A percentile compares a stretch with the other conserved stretches of the same genome.
Conservation (phyloP, 1,140 invertebrate species). For the Triops longicaudatus region DNA sequence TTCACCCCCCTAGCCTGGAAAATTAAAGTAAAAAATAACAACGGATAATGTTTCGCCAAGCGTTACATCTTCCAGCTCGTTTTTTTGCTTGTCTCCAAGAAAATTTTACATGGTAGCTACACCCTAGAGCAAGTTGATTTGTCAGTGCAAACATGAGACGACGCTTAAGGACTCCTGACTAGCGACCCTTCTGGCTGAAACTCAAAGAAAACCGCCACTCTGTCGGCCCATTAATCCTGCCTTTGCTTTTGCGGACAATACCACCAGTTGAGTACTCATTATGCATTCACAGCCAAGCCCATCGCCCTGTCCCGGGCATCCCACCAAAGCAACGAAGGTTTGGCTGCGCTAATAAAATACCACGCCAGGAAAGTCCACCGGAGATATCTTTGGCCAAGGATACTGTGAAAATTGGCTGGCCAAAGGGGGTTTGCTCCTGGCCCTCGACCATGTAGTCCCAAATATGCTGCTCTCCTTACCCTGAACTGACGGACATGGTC, state of each 20-base stretch:
- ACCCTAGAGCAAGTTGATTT: conserved; percentile 6
- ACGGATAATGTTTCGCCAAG: background rate
- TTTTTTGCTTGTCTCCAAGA: background rate
- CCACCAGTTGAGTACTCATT: conserved; percentile 2
- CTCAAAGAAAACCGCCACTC: conserved; percentile 1
- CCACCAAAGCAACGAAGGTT: background rate
- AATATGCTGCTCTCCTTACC: background rate
- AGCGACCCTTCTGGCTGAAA: background rate
- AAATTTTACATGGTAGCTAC: background rate
- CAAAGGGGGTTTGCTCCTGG: background rate
- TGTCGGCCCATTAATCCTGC: background rate
- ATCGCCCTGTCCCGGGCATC: background rate
- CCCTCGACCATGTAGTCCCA: background rate
- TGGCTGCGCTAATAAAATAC: background rate
- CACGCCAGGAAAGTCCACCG: background rate
- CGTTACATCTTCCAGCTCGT: background rate
- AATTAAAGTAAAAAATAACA: background rate
- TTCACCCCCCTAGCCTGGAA: no score
- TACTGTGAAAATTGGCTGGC: background rate
- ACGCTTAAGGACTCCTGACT: background rate
- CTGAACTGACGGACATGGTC: no score
- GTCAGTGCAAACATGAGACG: background rate
- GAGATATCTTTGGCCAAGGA: background rate
- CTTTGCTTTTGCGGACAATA: conserved; percentile 11
- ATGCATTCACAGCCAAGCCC: conserved; percentile 5